Base-by-base conservation (phyloP, 1,140 invertebrate species). In the Mercenaria mercenaria region DNA sequence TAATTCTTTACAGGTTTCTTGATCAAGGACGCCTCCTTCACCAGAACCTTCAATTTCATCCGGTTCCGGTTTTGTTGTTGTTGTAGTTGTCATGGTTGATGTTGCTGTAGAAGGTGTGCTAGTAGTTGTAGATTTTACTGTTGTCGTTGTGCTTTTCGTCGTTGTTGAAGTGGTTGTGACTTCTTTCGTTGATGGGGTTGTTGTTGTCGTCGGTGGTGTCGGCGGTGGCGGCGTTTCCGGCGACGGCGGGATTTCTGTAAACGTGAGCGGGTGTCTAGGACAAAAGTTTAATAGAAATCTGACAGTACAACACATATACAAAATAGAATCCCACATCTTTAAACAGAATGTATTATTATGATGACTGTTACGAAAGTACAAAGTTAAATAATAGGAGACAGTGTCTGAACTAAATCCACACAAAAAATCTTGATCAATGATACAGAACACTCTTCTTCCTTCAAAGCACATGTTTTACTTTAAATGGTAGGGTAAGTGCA, bases 211-310 rank as follows among this genome's bases (percentile, higher is more conserved):
- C 4, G 52, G 13, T 15, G 47, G 11, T 39, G 50, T 81, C 6
- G 6, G 8, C 32, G 52, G 47, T 8, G 80, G 39, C 43, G 81
- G 39, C 56, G 81, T 8, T 34, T 3, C 1, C 32, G 81, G 2
- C 39, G 59, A 15, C 43, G 81, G 4, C 20, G 52, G n/a, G 43
- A 79, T 15, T 79, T 82, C 80, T 82, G 80, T 67, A 82, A 82
- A 82, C 61, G 80, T 64, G 80, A 82, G 80, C 80, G 80, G 80
- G 56, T 41, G 52, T 34, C 80, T 82, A 79, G 26, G 76, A 26
- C 37, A 79, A 47, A 64, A 82, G 80, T 61, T 64, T 67, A 47
- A 82, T 64, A 64, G 41, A 64, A 64, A 41, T 13, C 37, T 82
- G 37, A 82, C 80, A 82, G 29, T 67, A 79, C 76, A 79, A 37